Base-by-base conservation (phyloP, 2,113 vertebrate genomes). In the Candoia aspera region DNA sequence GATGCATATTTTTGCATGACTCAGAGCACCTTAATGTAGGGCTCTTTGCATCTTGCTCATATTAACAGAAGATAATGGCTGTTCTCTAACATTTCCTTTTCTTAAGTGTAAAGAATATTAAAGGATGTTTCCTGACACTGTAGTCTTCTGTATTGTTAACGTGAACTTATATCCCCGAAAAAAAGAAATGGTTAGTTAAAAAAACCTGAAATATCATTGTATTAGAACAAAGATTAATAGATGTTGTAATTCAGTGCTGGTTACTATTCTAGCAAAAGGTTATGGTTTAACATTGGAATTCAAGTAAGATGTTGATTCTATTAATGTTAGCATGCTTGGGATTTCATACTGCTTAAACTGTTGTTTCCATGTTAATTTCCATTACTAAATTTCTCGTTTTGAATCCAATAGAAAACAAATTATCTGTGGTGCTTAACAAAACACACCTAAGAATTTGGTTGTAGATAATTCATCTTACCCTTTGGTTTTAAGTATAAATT, bases 141-240 rank as follows among this genome's bases (percentile, higher is more conserved):
- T 55, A 13, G 17, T 33, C n/a, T 73, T 73, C 29, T 60, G 13
- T 59, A 42, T 88, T 23, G 9, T 59, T 60, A 24, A 29, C 26
- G 12, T 46, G 90, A 83, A 90, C 91, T 94, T 93, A 58, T n/a
- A 21, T 58, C 86, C 37, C 49, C 89, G 91, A 91, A 94, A 92
- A 0, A 59, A 17, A 1, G 1, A 84, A 93, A 57, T 2, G 2
- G 21, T 23, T 46, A 84, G 1, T 8, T 46, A 46, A 84, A 84
- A 59, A 84, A 84, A 6, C 21, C 64, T 68, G 15, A 68, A 33
- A 13, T 13, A 33, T 17, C 15, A 4, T 68, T 68, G 13, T 68
- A 68, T 15, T 79, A 88, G n/a, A 92, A 15, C 88, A 89, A 49
- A 24, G 90, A 33, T 13, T 92, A 10, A 60, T 19, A 90, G 13